These are phyloP conservation scores for Caradrina kadenii DNA, from an alignment of 2,888 invertebrate species.

Conservation along the genomic window DNA sequence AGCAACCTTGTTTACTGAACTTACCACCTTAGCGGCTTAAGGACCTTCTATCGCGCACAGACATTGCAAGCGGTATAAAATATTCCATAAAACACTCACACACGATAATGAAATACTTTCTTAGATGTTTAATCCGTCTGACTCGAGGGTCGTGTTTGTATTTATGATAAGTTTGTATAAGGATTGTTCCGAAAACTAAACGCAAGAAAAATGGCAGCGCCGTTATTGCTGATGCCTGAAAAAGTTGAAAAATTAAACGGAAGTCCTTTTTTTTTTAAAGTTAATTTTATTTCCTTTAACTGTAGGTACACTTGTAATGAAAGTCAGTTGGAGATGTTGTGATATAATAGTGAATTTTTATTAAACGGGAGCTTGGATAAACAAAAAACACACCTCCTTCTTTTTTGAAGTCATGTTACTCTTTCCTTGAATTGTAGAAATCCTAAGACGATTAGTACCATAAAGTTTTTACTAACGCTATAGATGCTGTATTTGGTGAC, in stretches of 20 bases:
- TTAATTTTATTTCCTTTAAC: not conserved
- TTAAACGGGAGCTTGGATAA: no score
- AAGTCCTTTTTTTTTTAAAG: not conserved
- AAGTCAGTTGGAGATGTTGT: not conserved
- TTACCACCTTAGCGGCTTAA: no score
- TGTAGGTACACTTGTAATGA: not conserved
- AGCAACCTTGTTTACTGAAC: no score
- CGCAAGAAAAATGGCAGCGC: conserved; percentile 85
- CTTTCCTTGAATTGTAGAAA: not conserved
- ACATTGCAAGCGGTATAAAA: not conserved
- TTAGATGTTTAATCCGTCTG: conserved; percentile 75
- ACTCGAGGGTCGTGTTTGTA: conserved; percentile 77
- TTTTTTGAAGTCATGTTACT: no score
- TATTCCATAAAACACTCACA: conserved; percentile 76
- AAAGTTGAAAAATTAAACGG: conserved; percentile 29
- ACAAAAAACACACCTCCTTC: no score
- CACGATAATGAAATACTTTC: conserved; percentile 85
- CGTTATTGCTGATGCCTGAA: conserved; percentile 83
- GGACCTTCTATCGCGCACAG: not conserved
- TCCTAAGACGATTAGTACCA: not conserved
- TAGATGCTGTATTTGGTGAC: conserved; percentile 79
- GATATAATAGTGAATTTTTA: not conserved
- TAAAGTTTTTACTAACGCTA: conserved; percentile 72
- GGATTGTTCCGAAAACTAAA: conserved; percentile 81
- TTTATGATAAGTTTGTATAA: conserved; percentile 82